Evolutionary conservation across 1,140 invertebrate species (phyloP).

Genomic region (Zaprionus africanus): DNA sequence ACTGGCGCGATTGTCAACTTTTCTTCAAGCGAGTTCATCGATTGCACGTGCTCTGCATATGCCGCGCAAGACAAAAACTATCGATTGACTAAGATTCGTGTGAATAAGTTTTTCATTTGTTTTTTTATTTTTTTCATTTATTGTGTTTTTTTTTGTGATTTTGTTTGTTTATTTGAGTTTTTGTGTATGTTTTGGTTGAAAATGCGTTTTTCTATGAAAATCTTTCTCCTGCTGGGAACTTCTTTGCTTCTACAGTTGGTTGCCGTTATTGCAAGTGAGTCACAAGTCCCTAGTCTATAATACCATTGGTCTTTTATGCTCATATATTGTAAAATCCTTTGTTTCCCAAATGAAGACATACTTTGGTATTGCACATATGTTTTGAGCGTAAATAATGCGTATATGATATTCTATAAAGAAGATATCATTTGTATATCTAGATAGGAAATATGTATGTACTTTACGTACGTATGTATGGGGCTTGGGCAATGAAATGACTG

Average conservation of each 20-base stretch:
- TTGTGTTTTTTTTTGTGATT: constrained; percentile 2
- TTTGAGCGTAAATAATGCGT: not conserved
- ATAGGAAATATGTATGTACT: not conserved
- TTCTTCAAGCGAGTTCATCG: constrained; percentile 9
- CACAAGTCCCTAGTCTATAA: not conserved
- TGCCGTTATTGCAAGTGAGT: constrained; percentile 5
- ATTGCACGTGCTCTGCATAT: constrained; percentile 17
- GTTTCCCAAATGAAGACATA: not conserved
- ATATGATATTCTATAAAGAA: not conserved
- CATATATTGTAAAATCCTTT: not conserved
- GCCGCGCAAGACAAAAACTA: constrained; percentile 16
- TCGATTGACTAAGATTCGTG: constrained; percentile 4
- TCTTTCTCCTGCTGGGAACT: constrained; percentile 1
- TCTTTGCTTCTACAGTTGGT: constrained; percentile 9
- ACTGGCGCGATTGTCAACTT: constrained; percentile 7
- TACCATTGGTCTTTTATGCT: not conserved
- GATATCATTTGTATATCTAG: not conserved
- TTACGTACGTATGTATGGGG: not conserved
- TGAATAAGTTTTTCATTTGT: not conserved
- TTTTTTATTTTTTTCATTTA: not conserved
- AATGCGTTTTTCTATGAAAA: not conserved
- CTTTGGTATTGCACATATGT: not conserved
- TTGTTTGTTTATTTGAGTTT: not conserved
- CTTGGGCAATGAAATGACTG: not conserved
- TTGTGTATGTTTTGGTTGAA: not conserved